Percentiles rank a stretch among this genome's conserved stretches.
phyloP scores from a whole-genome alignment of 2,113 vertebrate genomes.

The Paramormyrops kingsleyae region DNA sequence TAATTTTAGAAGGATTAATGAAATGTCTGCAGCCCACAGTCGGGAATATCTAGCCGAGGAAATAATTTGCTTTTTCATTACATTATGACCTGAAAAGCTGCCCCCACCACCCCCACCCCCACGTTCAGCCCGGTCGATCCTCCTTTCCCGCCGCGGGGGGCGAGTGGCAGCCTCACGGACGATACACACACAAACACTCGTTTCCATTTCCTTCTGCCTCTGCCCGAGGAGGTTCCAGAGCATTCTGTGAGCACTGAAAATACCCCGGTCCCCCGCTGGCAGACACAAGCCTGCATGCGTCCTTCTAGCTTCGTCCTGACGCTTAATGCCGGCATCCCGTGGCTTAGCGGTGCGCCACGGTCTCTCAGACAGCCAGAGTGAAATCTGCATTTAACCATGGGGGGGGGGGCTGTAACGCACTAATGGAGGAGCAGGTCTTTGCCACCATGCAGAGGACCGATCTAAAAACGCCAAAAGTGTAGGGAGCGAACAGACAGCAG shows the following conservation, averaged over 20 bases:
- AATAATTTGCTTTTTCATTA: background rate
- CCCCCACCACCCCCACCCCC: background rate
- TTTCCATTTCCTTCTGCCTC: slow-evolving; percentile 1
- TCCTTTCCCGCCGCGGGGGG: background rate
- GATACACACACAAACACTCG: background rate
- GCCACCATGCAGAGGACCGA: background rate
- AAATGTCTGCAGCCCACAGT: background rate
- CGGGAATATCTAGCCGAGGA: background rate
- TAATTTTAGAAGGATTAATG: background rate
- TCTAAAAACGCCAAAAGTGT: background rate
- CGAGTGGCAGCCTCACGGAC: background rate
- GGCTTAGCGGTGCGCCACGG: background rate
- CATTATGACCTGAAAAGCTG: background rate
- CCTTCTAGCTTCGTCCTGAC: background rate
- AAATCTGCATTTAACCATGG: background rate
- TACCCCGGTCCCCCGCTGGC: background rate
- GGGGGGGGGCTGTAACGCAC: background rate
- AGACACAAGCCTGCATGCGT: background rate
- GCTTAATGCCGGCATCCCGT: background rate
- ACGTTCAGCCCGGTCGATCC: background rate
- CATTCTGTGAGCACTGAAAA: slow-evolving; percentile 3
- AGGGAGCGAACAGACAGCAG: background rate
- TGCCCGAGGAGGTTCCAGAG: background rate
- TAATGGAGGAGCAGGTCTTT: background rate
- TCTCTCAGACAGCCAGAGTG: background rate